Percentiles rank a stretch among this genome's conserved stretches.
These are phyloP conservation scores for Caligus rogercresseyi DNA, from an alignment of 1,140 invertebrate species.

Conservation along the genomic window DNA sequence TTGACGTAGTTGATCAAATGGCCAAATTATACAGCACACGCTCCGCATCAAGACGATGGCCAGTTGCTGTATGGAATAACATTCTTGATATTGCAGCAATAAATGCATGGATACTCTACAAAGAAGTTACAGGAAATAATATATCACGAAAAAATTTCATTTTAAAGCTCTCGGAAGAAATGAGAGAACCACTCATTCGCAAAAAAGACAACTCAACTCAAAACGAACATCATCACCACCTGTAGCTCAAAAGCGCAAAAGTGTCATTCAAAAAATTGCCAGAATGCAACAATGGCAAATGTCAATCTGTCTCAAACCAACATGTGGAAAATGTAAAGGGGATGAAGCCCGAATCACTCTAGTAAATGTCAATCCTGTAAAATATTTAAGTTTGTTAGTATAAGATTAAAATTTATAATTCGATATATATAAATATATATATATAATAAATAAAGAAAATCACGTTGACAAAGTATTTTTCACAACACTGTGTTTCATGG, in stretches of 20 bases:
- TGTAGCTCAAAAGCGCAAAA: background rate
- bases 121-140: background rate
- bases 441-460: too few relatives aligned
- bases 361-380: background rate
- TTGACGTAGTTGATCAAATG: background rate
- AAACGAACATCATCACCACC: background rate
- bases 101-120: background rate
- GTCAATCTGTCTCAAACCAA: background rate
- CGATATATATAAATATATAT: too few relatives aligned
- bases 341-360: background rate
- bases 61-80: background rate
- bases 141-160: background rate
- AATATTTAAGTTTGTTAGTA: too few relatives aligned
- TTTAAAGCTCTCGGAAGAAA: background rate
- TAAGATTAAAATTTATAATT: too few relatives aligned
- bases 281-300: background rate
- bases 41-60: background rate
- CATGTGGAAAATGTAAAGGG: background rate
- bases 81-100: background rate
- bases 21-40: background rate
- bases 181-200: background rate
- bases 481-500: too few relatives aligned
- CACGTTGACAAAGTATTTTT: too few relatives aligned
- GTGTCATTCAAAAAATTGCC: background rate
- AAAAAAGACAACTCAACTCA: background rate